Evolutionary conservation across 2,888 invertebrate species (phyloP), one percentile per base, ranked within the genome.

Genomic region (Isotomurus palustris): DNA sequence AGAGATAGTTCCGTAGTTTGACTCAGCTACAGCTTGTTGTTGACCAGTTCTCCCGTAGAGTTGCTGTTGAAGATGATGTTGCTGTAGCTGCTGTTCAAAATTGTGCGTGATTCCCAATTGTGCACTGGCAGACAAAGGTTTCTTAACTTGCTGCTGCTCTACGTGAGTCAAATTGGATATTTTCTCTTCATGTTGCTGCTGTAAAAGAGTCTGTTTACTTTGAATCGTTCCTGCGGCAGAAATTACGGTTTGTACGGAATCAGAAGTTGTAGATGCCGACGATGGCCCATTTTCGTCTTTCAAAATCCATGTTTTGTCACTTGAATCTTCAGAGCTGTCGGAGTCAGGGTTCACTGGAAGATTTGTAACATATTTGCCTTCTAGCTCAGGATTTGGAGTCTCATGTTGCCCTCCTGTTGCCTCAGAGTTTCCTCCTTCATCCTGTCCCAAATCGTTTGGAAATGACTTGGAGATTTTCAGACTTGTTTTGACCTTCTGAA

Each of bases 391-490:
- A 75, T 91, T 90, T 8, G 29, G 40, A 1, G 44, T 21, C 1
- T 58, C 60, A 17, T 28, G 28, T 2, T 41, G 38, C 4, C 58
- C 58, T 5, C 53, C n/a, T 10, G 43, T 53, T 1, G 60, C 56
- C 76, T 90, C 90, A 32, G 58, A 62, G 76, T 91, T 6, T 80
- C 73, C 74, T 22, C 68, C 68, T 21, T 72, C 74, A 40, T 72
- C 80, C 60, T 78, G 73, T 49, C 83, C 75, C 69, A 91, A 83
- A 73, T 89, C 88, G 76, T 88, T 89, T 35, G 91, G 91, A 75
- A 87, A 90, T 12, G 90, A 90, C 74, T 88, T 88, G 6, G 90
- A 90, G 56, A 88, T 87, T 75, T 89, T 90, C 58, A 92, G 79
- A 72, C 88, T 84, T 27, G 87, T 87, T 67, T 89, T 81, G 64